Evolutionary conservation across 1,140 invertebrate species (phyloP), one percentile per base, ranked within the genome.

Genomic region (Copidosoma floridanum): DNA sequence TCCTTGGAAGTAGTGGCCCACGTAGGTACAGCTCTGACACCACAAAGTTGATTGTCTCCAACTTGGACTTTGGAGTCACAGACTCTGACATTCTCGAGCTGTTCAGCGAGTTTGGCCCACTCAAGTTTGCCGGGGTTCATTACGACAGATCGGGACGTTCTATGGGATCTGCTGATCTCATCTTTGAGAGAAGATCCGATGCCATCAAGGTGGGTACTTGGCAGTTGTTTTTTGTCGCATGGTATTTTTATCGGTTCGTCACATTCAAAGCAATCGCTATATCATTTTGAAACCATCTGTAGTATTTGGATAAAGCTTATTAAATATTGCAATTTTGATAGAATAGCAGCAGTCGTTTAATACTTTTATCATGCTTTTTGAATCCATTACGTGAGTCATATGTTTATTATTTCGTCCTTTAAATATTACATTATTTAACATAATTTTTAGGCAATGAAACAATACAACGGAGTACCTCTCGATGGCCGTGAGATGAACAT

Each of bases 121-220:
- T 99, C 61, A 94, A 91, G 77, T 95, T 91, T 80, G 95, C 95
- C 40, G 89, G 93, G 61, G 94, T 99, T 61, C 96, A 99, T 79
- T 99, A 98, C 81, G 96, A 99, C 75, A 86, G 92, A 80, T 97
- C 95, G 47, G 97, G 96, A 41, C 85, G 97, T 73, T 98, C 95
- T 46, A 82, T 98, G 70, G 95, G 97, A 46, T 97, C 95, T 65
- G 97, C 96, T 58, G 95, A 98, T 85, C 94, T 99, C 14, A 89
- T 97, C 56, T 99, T 96, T 83, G 93, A 96, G 74, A 85, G 93
- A 72, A 85, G 88, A 73, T 83, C 87, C 63, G 95, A 97, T 85
- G 96, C 96, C 2, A 85, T 96, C 26, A 94, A 95, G 78, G 58
- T 61, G 18, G 48, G n/a, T 53, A 40, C 18, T 40, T n/a, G n/a